Evolutionary conservation across 1,140 invertebrate genomes (phyloP), one percentile per base, ranked within the genome.

Genomic region (Diorhabda carinulata): DNA sequence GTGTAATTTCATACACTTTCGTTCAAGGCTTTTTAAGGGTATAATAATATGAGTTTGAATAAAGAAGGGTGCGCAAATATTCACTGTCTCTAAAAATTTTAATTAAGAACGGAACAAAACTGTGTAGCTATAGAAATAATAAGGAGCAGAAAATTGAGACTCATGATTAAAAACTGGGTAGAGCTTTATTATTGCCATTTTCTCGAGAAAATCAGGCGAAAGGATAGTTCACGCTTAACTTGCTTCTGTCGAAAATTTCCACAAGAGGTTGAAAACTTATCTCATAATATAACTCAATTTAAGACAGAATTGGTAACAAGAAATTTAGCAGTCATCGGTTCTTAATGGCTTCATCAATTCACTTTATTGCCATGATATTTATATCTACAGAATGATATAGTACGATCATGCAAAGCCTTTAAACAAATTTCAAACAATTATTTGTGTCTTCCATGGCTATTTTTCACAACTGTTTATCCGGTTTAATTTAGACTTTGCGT

Each of bases 321-420:
- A 52, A 52, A 52, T 52, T 52, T n/a, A 52, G 47, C 47, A 52
- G n/a, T 52, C 47, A 52, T 52, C 47, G 47, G 47, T 52, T 52
- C n/a, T 6, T 52, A 52, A 52, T 52, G 47, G n/a, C 47, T 6
- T 52, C n/a, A 52, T n/a, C n/a, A 52, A 52, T 52, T 52, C 6
- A 52, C 25, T 25, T 25, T 25, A 1, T 52, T 52, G 9, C 47
- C 5, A 2, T 9, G 9, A 52, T 6, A 52, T 9, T 52, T 9
- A 52, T 52, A 52, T 52, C 5, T 52, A 52, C 47, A 52, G 47
- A 9, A 52, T 52, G 47, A 52, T 52, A 5, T 6, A 52, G 47
- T 52, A 52, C 47, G 25, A 25, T 25, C 25, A 25, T 25, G 25
- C 25, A 25, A 25, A 25, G 25, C 2, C 25, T 25, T 25, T 25